Evolutionary conservation across 2,113 vertebrate genomes (phyloP).

Genomic region (Mustelus asterias): DNA sequence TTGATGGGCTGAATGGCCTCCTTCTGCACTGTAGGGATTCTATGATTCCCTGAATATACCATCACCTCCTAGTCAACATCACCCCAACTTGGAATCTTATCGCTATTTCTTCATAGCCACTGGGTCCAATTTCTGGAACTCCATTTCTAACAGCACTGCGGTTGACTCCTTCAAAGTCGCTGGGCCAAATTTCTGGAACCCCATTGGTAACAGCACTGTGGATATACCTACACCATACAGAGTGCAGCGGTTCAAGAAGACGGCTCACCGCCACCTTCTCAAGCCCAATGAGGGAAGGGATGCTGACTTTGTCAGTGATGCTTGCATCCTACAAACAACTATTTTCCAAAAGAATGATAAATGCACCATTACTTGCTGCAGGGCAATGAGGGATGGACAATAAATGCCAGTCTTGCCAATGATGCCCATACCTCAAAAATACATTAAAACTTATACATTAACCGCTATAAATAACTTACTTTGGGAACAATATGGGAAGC

Average conservation of each 20-base stretch:
- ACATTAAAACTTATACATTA: neutral
- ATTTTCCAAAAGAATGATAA: neutral
- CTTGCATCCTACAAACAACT: neutral
- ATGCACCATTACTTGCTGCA: neutral
- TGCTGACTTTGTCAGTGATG: neutral
- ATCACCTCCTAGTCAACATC: neutral
- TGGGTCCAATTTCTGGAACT: neutral
- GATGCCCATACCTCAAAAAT: neutral
- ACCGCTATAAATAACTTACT: neutral
- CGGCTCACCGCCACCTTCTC: neutral
- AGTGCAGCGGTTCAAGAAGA: neutral
- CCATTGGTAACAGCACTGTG: neutral
- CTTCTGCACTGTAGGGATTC: no score
- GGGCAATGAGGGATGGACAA: neutral
- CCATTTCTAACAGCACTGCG: neutral
- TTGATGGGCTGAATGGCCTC: no score
- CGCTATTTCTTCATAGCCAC: neutral
- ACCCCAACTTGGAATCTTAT: neutral
- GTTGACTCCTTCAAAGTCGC: no score
- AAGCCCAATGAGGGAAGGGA: neutral
- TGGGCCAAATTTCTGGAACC: neutral
- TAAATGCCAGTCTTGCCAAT: neutral
- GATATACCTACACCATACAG: neutral
- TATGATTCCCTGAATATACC: no score
- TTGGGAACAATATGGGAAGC: neutral